Evolutionary conservation across 2,113 vertebrate genomes (phyloP).

Genomic region (Thamnophis sirtalis): DNA sequence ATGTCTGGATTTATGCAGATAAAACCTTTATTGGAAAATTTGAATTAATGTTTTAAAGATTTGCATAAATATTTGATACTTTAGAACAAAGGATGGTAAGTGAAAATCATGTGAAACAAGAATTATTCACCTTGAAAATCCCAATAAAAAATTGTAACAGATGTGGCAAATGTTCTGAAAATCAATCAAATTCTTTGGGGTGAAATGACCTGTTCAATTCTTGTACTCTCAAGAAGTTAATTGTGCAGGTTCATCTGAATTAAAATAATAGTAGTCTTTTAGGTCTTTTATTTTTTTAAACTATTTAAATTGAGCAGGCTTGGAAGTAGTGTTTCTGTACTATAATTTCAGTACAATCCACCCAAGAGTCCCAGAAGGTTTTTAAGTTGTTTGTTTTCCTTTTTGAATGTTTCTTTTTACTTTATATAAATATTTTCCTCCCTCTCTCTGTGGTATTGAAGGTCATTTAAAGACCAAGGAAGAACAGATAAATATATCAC

Average conservation of each 20-base stretch:
- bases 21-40: neutral
- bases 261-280: neutral
- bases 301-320: neutral
- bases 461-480: neutral
- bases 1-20: neutral
- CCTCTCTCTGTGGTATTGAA: neutral
- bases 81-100: neutral
- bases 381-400: neutral
- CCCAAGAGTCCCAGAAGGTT: neutral
- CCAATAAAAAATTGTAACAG: neutral
- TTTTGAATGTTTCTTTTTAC: neutral
- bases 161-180: neutral
- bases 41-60: neutral
- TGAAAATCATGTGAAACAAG: neutral
- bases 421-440: neutral
- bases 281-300: neutral
- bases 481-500: neutral
- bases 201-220: neutral
- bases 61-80: neutral
- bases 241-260: neutral
- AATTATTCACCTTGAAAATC: neutral
- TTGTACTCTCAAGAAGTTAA: neutral
- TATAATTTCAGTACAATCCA: neutral
- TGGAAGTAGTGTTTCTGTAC: neutral
- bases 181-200: neutral